Percentiles rank a stretch among this genome's conserved stretches.
Evolutionary conservation across 64 coral and sea anemone species (phyloP).

Genomic region (Dendronephthya gigantea): DNA sequence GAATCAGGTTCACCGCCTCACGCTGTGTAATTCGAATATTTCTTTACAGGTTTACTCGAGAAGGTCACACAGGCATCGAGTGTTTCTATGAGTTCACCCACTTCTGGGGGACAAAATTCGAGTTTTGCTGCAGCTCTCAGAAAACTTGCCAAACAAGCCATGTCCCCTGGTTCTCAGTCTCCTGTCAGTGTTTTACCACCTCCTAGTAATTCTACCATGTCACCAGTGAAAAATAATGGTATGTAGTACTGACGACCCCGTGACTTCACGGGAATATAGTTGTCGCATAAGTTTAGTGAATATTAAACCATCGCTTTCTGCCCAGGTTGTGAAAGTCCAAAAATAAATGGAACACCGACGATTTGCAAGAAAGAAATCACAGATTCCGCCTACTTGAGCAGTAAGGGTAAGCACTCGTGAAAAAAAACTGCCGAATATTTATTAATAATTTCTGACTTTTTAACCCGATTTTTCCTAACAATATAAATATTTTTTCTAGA

Average conservation of each 20-base stretch:
- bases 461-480: not conserved
- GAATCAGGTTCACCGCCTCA: not conserved
- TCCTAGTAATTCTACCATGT: not conserved
- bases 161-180: conserved; percentile 1
- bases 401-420: not conserved
- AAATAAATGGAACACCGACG: not conserved
- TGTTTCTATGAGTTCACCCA: conserved; percentile 8
- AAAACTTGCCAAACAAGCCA: conserved; percentile 10
- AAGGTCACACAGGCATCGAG: not conserved
- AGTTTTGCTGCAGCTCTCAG: conserved; percentile 1
- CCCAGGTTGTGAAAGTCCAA: not conserved
- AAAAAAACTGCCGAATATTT: not conserved
- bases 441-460: not conserved
- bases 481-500: not conserved
- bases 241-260: too few species aligned
- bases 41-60: not conserved
- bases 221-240: conserved; percentile 8
- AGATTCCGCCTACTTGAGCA: not conserved
- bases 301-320: not conserved
- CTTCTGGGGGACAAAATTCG: not conserved
- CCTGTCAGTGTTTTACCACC: not conserved
- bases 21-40: not conserved
- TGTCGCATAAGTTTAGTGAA: too few species aligned
- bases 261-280: too few species aligned
- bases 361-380: not conserved